Evolutionary conservation across 2,888 invertebrate genomes (phyloP).

Genomic region (Nycteola revayana): DNA sequence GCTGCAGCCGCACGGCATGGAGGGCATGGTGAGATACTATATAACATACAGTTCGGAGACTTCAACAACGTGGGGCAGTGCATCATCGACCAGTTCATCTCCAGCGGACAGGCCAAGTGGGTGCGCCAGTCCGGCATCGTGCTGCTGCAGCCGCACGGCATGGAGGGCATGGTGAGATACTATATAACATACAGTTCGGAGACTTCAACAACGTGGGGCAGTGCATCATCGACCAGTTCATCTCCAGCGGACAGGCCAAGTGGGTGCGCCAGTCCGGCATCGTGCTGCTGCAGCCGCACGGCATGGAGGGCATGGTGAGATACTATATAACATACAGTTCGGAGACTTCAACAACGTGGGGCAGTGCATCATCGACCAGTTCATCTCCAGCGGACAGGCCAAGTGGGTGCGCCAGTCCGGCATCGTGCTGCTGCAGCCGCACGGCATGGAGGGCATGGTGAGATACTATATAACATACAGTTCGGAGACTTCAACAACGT

Average conservation of each 20-base stretch:
- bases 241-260: constrained; percentile 97
- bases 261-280: constrained; percentile 99
- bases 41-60: constrained; percentile 99
- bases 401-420: constrained; percentile 99
- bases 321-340: too few species aligned
- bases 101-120: constrained; percentile 98
- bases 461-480: too few species aligned
- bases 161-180: constrained; percentile 94
- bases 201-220: constrained; percentile 99
- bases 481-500: constrained; percentile 99
- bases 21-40: constrained; percentile 92
- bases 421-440: constrained; percentile 97
- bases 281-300: constrained; percentile 98
- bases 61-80: constrained; percentile 99
- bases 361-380: constrained; percentile 98
- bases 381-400: constrained; percentile 95
- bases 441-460: constrained; percentile 99
- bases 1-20: constrained; percentile 98
- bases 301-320: constrained; percentile 97
- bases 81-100: constrained; percentile 96
- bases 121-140: constrained; percentile 98
- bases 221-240: constrained; percentile 97
- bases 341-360: constrained; percentile 99
- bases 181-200: too few species aligned
- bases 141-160: constrained; percentile 98